Evolutionary conservation across 2,888 invertebrate species (phyloP).

Genomic region (Cephus sareptanus): DNA sequence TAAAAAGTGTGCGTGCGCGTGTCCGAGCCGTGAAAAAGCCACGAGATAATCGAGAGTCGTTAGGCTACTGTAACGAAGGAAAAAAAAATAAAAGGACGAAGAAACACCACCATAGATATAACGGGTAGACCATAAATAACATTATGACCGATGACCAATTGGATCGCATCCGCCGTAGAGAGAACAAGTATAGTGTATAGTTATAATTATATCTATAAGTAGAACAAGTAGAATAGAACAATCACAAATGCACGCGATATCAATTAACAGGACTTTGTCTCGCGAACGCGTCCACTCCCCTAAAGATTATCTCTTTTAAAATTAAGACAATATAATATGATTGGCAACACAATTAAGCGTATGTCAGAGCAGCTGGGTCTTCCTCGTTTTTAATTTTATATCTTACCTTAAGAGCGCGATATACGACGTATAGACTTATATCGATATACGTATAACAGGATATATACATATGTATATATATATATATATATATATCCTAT

Average conservation of each 20-base stretch:
- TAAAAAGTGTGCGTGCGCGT: no score
- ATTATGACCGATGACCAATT: no score
- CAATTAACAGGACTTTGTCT: conserved; percentile 18
- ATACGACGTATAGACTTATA: no score
- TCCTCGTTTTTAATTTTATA: conserved; percentile 23
- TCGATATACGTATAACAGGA: no score
- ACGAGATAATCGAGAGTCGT: no score
- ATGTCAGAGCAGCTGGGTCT: conserved; percentile 56
- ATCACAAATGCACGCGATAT: conserved; percentile 26
- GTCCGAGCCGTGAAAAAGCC: no score
- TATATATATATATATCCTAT: no score
- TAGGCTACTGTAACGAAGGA: no score
- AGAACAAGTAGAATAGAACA: conserved; percentile 19
- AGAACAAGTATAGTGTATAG: neutral
- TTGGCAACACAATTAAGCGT: conserved; percentile 63
- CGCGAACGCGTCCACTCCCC: neutral
- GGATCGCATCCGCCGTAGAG: neutral
- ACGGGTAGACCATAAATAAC: no score
- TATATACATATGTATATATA: no score
- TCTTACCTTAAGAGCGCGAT: conserved; percentile 19
- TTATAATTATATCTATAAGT: conserved; percentile 21
- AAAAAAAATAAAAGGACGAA: no score
- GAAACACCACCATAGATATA: no score
- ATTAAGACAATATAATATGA: conserved; percentile 50
- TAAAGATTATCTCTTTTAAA: conserved; percentile 35